Evolutionary conservation across 53 echinoderm and acorn worm genomes (phyloP), one percentile per base, ranked within the genome.

Genomic region (Paracentrotus lividus): DNA sequence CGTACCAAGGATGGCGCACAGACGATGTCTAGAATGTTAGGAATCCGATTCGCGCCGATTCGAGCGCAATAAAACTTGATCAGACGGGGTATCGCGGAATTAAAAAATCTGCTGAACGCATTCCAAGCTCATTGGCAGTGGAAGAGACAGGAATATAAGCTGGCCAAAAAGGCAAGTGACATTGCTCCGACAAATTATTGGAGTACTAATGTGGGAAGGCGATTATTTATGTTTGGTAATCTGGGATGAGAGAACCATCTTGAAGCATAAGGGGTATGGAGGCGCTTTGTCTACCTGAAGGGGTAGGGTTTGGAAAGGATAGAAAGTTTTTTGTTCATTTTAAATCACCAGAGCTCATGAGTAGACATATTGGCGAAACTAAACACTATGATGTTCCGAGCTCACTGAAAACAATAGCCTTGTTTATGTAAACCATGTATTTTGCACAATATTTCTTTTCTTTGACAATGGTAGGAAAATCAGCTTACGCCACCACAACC

Each of bases 151-250:
- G 31, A 90, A 90, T 44, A 8, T 16, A 45, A 72, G 90, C 32
- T 52, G 69, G 53, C 90, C 47, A 43, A 56, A 8, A 29, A 32
- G 92, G 53, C 92, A 57, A 34, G 45, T 57, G 81, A 92, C 92
- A 92, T 40, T 24, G 12, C 57, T 36, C 36, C 57, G 81, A 92
- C 92, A 92, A 92, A 92, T 92, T 92, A 78, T 78, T 78, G 92
- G 40, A 56, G 34, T 56, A 56, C 92, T 92, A 92, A 92, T 92
- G 92, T 92, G 92, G 77, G 92, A 77, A 92, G 92, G 92, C 92
- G 92, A 77, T 92, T 92, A 92, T 92, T 92, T 92, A 92, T 92
- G 92, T 92, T 92, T 31, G 77, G 81, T 92, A 92, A 92, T 92
- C 92, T 55, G 14, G 42, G 54, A 78, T 92, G 92, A 42, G 5